These are phyloP conservation scores for Drosophila demipolita DNA, from an alignment of 2,888 invertebrate genomes.

Conservation along the genomic window DNA sequence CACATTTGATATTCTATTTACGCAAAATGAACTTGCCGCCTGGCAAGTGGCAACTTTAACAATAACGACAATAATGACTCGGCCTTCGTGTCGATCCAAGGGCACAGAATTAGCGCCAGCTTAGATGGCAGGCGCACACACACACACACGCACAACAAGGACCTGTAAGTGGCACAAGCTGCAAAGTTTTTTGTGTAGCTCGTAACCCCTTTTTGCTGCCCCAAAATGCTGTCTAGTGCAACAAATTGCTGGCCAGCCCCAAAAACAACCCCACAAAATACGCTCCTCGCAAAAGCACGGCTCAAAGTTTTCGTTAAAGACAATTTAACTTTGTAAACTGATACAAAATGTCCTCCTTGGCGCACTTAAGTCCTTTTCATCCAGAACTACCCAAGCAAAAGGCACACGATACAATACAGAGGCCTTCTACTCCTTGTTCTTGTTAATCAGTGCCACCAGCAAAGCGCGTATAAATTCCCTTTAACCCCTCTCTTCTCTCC, in stretches of 20 bases:
- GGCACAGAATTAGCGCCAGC: slow-evolving; percentile 40
- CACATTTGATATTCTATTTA: slow-evolving; percentile 78
- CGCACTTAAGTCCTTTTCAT: slow-evolving; percentile 66
- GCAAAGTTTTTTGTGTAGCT: slow-evolving; percentile 54
- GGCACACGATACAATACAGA: slow-evolving; percentile 6
- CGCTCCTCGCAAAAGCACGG: slow-evolving; percentile 34
- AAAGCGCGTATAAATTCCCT: not conserved
- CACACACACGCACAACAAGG: slow-evolving; percentile 16
- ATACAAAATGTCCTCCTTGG: slow-evolving; percentile 77
- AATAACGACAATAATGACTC: slow-evolving; percentile 75
- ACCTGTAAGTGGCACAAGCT: slow-evolving; percentile 48
- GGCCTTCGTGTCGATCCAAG: slow-evolving; percentile 17
- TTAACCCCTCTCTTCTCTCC: not conserved
- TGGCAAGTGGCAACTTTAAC: slow-evolving; percentile 47
- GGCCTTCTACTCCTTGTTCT: not conserved
- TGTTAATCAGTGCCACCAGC: slow-evolving; percentile 63
- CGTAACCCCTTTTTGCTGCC: slow-evolving; percentile 49
- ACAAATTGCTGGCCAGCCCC: slow-evolving; percentile 59
- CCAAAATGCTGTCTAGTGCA: slow-evolving; percentile 39
- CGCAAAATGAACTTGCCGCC: slow-evolving; percentile 66
- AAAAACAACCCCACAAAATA: not conserved
- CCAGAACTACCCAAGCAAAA: slow-evolving; percentile 44
- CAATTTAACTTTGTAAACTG: slow-evolving; percentile 80
- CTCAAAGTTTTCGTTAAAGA: slow-evolving; percentile 76
- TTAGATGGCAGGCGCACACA: slow-evolving; percentile 17